phyloP scores from a whole-genome alignment of 2,113 vertebrate genomes.

The Garra rufa region DNA sequence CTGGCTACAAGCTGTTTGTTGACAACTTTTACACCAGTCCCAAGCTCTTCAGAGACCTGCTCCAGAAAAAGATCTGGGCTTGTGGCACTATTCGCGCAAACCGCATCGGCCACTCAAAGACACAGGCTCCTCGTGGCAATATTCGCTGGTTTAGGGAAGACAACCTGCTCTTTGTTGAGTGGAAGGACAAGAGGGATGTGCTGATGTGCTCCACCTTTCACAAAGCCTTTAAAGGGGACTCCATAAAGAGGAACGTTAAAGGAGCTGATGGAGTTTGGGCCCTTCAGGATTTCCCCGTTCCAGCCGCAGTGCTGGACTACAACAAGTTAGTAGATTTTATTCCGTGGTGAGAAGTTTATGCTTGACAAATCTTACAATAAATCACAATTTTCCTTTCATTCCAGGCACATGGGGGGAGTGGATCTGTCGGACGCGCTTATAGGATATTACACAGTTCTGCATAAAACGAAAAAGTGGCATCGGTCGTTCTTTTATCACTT shows the following conservation, averaged over 20 bases:
- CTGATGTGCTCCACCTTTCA: slow-evolving; percentile 47
- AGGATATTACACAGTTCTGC: background rate
- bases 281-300: background rate
- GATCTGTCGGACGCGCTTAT: slow-evolving; percentile 2
- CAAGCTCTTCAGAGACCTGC: slow-evolving; percentile 19
- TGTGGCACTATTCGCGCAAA: slow-evolving; percentile 9
- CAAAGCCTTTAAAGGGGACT: background rate
- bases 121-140: background rate
- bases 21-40: slow-evolving; percentile 29
- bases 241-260: slow-evolving; percentile 16
- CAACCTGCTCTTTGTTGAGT: slow-evolving; percentile 25
- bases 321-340: background rate
- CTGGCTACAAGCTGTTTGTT: slow-evolving; percentile 43
- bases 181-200: slow-evolving; percentile 8
- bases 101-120: background rate
- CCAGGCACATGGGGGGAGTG: slow-evolving; percentile 19
- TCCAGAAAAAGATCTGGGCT: background rate
- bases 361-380: too few relatives aligned
- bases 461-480: slow-evolving; percentile 27
- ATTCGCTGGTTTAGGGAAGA: slow-evolving; percentile 46
- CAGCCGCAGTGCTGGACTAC: slow-evolving; percentile 8
- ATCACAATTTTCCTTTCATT: background rate
- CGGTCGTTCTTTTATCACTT: slow-evolving; percentile 41
- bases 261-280: background rate
- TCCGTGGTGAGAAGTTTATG: background rate